Evolutionary conservation across 2,888 invertebrate genomes (phyloP).

Genomic region (Calameuta pallipes): DNA sequence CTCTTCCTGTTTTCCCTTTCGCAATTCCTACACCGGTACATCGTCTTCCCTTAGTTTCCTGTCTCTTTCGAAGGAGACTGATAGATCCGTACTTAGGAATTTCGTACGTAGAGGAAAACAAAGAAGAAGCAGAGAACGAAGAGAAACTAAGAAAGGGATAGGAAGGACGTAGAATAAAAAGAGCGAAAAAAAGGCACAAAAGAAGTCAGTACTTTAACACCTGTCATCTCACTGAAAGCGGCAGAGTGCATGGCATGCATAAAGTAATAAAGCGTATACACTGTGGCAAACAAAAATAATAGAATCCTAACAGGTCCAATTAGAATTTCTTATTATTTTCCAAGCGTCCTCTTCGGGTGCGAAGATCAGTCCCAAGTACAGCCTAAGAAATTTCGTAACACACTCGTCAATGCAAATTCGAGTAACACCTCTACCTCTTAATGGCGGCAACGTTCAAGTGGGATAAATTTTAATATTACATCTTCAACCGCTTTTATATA

Average conservation of each 20-base stretch:
- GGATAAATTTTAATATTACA: neutral
- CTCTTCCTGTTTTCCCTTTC: neutral
- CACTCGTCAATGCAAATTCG: neutral
- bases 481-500: neutral
- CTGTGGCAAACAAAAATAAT: slow-evolving; percentile 10
- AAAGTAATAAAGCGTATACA: neutral
- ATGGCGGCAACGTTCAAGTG: neutral
- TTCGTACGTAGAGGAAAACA: neutral
- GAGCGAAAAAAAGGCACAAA: neutral
- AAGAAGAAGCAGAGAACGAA: neutral
- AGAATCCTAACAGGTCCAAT: slow-evolving; percentile 1
- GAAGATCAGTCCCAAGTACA: neutral
- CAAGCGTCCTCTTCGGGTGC: neutral
- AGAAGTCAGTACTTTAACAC: neutral
- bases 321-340: slow-evolving; percentile 3
- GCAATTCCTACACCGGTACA: neutral
- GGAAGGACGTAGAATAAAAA: neutral
- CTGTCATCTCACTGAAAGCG: neutral
- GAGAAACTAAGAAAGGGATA: neutral
- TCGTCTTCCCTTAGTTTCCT: neutral
- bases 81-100: neutral
- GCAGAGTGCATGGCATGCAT: neutral
- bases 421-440: neutral
- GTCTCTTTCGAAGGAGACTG: neutral
- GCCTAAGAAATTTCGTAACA: neutral